phyloP scores from a whole-genome alignment of 2,888 invertebrate genomes.

The Mactromeris polynyma region DNA sequence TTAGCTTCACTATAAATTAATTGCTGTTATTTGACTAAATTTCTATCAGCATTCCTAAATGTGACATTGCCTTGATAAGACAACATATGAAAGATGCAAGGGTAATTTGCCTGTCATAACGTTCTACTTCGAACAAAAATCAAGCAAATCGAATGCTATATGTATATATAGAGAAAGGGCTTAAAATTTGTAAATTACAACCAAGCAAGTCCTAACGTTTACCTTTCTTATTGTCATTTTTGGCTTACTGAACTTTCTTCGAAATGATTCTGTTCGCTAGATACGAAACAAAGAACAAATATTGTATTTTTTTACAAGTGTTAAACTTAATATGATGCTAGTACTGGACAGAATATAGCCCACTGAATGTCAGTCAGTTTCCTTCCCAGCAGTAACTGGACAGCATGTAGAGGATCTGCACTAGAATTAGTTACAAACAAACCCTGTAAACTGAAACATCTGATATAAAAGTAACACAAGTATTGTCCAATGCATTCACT shows the following conservation, averaged over 20 bases:
- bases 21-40: neutral
- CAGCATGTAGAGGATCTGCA: neutral
- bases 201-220: constrained; percentile 42
- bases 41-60: neutral
- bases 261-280: constrained; percentile 56
- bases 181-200: neutral
- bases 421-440: neutral
- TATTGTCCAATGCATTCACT: neutral
- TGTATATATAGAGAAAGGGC: neutral
- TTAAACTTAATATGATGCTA: neutral
- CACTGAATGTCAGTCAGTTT: neutral
- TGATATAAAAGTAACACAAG: neutral
- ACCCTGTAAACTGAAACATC: neutral
- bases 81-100: neutral
- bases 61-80: neutral
- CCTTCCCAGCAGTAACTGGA: neutral
- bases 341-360: neutral
- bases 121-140: neutral
- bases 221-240: constrained; percentile 66
- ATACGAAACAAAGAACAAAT: constrained; percentile 40
- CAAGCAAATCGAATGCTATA: constrained; percentile 17
- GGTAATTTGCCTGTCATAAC: neutral
- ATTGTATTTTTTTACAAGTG: neutral
- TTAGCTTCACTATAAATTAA: neutral
- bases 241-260: constrained; percentile 55